Percentiles rank a stretch among this genome's conserved stretches.
Conservation (phyloP, 2,888 invertebrate genomes). For the Acanthoscelides obtectus region DNA sequence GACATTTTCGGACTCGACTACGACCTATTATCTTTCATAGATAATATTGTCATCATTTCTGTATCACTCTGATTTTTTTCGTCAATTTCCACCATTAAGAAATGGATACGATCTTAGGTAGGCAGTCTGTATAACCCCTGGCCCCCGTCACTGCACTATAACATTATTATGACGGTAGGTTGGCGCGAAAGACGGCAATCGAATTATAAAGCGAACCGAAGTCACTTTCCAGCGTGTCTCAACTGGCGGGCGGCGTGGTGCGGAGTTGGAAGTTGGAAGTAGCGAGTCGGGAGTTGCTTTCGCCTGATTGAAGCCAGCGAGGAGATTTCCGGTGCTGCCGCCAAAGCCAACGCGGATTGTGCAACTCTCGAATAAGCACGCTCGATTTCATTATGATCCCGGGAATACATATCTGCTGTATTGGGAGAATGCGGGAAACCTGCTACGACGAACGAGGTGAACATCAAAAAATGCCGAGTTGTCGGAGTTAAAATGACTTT, state of each 20-base stretch:
- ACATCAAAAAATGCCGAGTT: neutral
- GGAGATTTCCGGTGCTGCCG: neutral
- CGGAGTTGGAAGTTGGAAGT: neutral
- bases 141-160: neutral
- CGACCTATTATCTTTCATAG: too few relatives aligned
- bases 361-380: neutral
- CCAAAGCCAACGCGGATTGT: neutral
- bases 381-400: neutral
- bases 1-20: too few relatives aligned
- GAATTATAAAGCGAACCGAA: slow-evolving; percentile 2
- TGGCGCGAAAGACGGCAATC: slow-evolving; percentile 2
- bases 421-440: neutral
- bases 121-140: too few relatives aligned
- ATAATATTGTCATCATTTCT: too few relatives aligned
- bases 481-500: neutral
- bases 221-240: slow-evolving; percentile 3
- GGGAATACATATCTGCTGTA: neutral
- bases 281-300: slow-evolving; percentile 2
- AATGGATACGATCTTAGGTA: too few relatives aligned
- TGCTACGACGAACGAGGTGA: neutral
- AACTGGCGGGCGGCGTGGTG: neutral
- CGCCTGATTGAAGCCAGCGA: slow-evolving; percentile 1
- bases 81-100: too few relatives aligned
- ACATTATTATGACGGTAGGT: slow-evolving; percentile 3
- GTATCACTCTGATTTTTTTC: too few relatives aligned